These are phyloP conservation scores for Prunella himalayana DNA, from an alignment of 2,113 vertebrate species.

Conservation along the genomic window DNA sequence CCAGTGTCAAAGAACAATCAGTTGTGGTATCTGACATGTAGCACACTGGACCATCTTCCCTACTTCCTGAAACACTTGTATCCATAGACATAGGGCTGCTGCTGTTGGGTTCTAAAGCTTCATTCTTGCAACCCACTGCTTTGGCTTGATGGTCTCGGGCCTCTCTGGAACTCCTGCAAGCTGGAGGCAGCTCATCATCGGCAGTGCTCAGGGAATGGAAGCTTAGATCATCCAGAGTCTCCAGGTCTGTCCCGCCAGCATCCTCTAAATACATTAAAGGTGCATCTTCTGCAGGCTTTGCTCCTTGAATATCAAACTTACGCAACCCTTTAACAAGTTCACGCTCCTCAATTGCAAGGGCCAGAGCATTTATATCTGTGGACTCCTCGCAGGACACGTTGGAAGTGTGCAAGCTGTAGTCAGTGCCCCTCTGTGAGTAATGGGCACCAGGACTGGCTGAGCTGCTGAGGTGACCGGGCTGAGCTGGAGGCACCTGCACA, in stretches of 20 bases:
- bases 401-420: conserved; percentile 23
- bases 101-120: conserved; percentile 73
- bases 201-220: conserved; percentile 47
- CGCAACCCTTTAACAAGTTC: conserved; percentile 79
- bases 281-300: conserved; percentile 67
- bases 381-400: conserved; percentile 5
- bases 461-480: neutral
- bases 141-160: conserved; percentile 32
- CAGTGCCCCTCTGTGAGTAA: neutral
- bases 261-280: conserved; percentile 64
- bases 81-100: conserved; percentile 73
- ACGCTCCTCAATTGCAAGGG: conserved; percentile 78
- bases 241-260: conserved; percentile 61
- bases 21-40: conserved; percentile 78
- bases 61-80: conserved; percentile 68
- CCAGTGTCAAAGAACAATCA: conserved; percentile 85
- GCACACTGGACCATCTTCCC: conserved; percentile 65
- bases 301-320: conserved; percentile 76
- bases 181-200: neutral
- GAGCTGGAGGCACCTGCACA: neutral
- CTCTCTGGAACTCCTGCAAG: conserved; percentile 43
- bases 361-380: conserved; percentile 70
- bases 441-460: neutral
- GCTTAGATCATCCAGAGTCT: conserved; percentile 44
- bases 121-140: conserved; percentile 56